Evolutionary conservation across 2,888 invertebrate genomes (phyloP).

Genomic region (Leptothorax acervorum): DNA sequence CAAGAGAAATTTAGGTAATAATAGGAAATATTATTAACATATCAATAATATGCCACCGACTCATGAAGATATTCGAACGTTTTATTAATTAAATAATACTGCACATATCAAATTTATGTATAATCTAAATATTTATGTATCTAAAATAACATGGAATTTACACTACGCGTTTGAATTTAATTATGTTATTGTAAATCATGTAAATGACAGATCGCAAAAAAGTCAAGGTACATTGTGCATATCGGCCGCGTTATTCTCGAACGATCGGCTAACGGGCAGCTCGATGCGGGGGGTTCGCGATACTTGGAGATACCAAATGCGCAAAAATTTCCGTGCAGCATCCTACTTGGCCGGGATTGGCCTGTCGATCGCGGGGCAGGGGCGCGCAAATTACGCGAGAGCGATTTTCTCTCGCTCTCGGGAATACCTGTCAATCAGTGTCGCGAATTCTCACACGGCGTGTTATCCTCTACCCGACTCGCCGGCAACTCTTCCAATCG

Average conservation of each 20-base stretch:
- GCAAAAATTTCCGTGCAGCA: slow-evolving; percentile 26
- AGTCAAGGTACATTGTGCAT: background rate
- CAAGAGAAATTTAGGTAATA: background rate
- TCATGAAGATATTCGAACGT: slow-evolving; percentile 11
- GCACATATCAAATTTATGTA: background rate
- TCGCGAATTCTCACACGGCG: slow-evolving; percentile 66
- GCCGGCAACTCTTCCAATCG: slow-evolving; percentile 65
- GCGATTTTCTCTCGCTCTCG: slow-evolving; percentile 64
- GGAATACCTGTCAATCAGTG: slow-evolving; percentile 75
- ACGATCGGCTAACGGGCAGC: background rate
- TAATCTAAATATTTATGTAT: slow-evolving; percentile 13
- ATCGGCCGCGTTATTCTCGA: background rate
- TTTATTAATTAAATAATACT: slow-evolving; percentile 18
- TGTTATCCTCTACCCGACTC: slow-evolving; percentile 27
- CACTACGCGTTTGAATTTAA: slow-evolving; percentile 2
- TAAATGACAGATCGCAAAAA: slow-evolving; percentile 29
- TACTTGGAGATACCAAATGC: background rate
- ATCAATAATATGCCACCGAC: background rate
- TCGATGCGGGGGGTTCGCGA: background rate
- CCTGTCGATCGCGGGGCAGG: slow-evolving; percentile 25
- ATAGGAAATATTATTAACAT: background rate
- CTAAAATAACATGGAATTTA: slow-evolving; percentile 20
- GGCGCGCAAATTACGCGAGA: slow-evolving; percentile 59
- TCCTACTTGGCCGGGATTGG: slow-evolving; percentile 17
- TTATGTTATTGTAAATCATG: background rate